These are phyloP conservation scores for Pherbina coryleti DNA, from an alignment of 2,888 invertebrate species.

Conservation along the genomic window DNA sequence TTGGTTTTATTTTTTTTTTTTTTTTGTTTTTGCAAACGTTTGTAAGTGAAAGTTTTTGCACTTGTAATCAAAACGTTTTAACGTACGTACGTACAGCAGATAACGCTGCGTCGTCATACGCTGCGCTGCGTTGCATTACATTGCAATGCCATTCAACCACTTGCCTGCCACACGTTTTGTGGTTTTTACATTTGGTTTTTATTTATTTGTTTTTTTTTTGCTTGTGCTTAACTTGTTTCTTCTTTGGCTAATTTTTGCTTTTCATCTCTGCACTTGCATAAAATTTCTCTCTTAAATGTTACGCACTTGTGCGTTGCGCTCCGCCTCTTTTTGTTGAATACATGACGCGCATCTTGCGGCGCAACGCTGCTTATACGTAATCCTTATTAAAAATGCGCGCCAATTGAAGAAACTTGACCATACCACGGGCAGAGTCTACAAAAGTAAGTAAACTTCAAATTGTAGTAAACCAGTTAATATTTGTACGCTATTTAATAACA, in stretches of 20 bases:
- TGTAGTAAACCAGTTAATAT: too few relatives aligned
- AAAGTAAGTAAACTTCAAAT: too few relatives aligned
- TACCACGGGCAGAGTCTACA: not conserved
- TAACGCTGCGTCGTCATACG: not conserved
- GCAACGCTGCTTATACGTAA: not conserved
- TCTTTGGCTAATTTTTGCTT: constrained; percentile 3
- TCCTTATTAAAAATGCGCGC: not conserved
- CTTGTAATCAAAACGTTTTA: constrained; percentile 2
- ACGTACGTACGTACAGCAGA: not conserved
- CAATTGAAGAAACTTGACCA: not conserved
- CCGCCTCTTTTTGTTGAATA: not conserved
- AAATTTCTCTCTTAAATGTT: constrained; percentile 18
- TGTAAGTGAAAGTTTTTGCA: constrained; percentile 27
- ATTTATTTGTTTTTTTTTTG: not conserved
- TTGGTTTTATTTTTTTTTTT: not conserved
- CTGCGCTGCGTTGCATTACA: not conserved
- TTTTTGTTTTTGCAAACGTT: not conserved
- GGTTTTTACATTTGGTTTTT: not conserved
- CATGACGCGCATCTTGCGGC: not conserved
- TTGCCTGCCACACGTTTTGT: not conserved
- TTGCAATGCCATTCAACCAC: not conserved
- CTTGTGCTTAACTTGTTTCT: not conserved
- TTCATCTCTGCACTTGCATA: constrained; percentile 17
- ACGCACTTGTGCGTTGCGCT: not conserved
- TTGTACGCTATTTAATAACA: too few relatives aligned